Evolutionary conservation across 2,113 vertebrate genomes (phyloP).

Genomic region (Emydocephalus ijimae): DNA sequence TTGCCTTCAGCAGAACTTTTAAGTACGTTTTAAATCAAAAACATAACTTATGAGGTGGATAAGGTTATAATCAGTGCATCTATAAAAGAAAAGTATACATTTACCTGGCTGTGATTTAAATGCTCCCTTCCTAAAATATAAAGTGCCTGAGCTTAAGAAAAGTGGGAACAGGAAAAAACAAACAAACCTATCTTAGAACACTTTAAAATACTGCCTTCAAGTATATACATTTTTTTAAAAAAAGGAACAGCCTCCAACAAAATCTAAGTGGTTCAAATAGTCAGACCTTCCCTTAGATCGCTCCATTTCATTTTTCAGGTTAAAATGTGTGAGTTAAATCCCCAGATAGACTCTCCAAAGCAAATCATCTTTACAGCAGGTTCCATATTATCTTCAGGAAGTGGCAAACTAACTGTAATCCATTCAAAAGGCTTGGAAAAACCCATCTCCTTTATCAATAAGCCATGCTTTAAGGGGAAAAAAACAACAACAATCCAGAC

Average conservation of each 20-base stretch:
- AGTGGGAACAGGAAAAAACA: background rate
- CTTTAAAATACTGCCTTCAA: slow-evolving; percentile 16
- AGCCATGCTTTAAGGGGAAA: slow-evolving; percentile 48
- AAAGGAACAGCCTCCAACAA: slow-evolving; percentile 19
- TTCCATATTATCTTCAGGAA: slow-evolving; percentile 56
- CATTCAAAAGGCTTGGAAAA: slow-evolving; percentile 66
- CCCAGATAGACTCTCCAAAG: slow-evolving; percentile 61
- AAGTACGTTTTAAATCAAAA: slow-evolving; percentile 36
- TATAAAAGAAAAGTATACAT: slow-evolving; percentile 49
- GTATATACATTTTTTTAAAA: background rate
- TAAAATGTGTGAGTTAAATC: slow-evolving; percentile 58
- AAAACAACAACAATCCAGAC: slow-evolving; percentile 41
- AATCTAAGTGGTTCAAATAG: slow-evolving; percentile 47
- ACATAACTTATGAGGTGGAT: slow-evolving; percentile 56
- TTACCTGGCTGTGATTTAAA: slow-evolving; percentile 40
- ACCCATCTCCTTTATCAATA: slow-evolving; percentile 69
- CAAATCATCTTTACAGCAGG: slow-evolving; percentile 51
- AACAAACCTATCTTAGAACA: slow-evolving; percentile 21
- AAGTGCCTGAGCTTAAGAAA: slow-evolving; percentile 68
- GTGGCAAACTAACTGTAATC: slow-evolving; percentile 70
- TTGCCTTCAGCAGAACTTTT: slow-evolving; percentile 47
- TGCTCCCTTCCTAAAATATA: slow-evolving; percentile 49
- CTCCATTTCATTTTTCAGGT: slow-evolving; percentile 55
- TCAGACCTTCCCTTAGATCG: slow-evolving; percentile 44
- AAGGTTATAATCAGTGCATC: slow-evolving; percentile 65